phyloP scores from a whole-genome alignment of 2,113 vertebrate species.

The Aptenodytes forsteri region DNA sequence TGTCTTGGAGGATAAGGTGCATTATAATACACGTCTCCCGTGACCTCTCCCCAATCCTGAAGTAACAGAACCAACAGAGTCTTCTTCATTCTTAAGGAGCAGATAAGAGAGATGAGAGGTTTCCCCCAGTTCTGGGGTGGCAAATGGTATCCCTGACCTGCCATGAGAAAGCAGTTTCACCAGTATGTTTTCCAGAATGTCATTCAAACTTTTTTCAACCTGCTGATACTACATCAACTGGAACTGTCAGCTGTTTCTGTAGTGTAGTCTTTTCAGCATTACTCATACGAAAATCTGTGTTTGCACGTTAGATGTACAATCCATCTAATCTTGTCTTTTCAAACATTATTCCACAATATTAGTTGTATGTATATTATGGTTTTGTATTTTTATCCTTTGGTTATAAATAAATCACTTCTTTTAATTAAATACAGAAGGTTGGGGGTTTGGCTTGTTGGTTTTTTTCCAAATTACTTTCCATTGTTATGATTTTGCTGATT shows the following conservation, averaged over 20 bases:
- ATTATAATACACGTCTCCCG: background rate
- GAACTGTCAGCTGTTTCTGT: background rate
- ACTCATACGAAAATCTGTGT: background rate
- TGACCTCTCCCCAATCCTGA: background rate
- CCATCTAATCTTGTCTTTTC: background rate
- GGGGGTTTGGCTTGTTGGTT: rapidly evolving
- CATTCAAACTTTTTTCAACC: background rate
- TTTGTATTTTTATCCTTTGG: background rate
- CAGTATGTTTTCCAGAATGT: background rate
- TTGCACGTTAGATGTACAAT: background rate
- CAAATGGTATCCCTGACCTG: background rate
- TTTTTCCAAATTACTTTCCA: background rate
- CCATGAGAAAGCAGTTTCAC: background rate
- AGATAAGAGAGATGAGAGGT: background rate
- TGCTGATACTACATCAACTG: background rate
- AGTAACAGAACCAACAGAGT: background rate
- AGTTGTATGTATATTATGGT: background rate
- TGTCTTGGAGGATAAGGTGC: background rate
- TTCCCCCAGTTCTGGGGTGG: background rate
- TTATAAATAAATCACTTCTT: background rate
- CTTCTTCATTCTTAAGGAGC: background rate
- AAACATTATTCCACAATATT: background rate
- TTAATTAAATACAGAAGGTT: background rate
- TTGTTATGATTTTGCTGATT: background rate
- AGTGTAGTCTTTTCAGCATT: background rate